Percentiles rank a stretch among this genome's conserved stretches.
These are phyloP conservation scores for Odocoileus virginianus DNA, from an alignment of 2,113 vertebrate genomes.

Conservation along the genomic window DNA sequence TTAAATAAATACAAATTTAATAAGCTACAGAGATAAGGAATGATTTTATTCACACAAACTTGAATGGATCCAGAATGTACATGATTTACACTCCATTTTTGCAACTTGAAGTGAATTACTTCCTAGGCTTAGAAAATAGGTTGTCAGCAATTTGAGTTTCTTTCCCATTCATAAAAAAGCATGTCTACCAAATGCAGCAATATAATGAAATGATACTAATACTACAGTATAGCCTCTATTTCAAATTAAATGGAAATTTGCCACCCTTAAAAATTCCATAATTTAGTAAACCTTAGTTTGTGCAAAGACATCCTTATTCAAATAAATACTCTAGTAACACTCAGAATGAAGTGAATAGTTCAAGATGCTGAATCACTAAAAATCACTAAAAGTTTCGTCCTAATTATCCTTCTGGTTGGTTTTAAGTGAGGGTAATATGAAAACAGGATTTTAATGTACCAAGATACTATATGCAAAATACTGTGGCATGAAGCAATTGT, in stretches of 20 bases:
- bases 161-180: not conserved
- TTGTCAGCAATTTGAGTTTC: not conserved
- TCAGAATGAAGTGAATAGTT: not conserved
- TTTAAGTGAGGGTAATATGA: not conserved
- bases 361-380: not conserved
- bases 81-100: not conserved
- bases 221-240: not conserved
- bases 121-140: not conserved
- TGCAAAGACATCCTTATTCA: not conserved
- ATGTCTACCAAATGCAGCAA: not conserved
- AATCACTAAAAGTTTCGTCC: not conserved
- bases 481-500: not conserved
- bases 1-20: not conserved
- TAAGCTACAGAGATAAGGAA: not conserved
- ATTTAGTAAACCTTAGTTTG: not conserved
- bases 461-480: not conserved
- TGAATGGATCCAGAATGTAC: not conserved
- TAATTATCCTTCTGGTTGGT: not conserved
- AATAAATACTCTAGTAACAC: not conserved
- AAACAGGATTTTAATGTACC: not conserved
- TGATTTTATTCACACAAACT: not conserved
- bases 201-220: not conserved
- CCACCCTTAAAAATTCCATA: not conserved
- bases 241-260: not conserved
- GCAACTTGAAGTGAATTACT: not conserved